Evolutionary conservation across 2,113 vertebrate species (phyloP).

Genomic region (Chloebia gouldiae): DNA sequence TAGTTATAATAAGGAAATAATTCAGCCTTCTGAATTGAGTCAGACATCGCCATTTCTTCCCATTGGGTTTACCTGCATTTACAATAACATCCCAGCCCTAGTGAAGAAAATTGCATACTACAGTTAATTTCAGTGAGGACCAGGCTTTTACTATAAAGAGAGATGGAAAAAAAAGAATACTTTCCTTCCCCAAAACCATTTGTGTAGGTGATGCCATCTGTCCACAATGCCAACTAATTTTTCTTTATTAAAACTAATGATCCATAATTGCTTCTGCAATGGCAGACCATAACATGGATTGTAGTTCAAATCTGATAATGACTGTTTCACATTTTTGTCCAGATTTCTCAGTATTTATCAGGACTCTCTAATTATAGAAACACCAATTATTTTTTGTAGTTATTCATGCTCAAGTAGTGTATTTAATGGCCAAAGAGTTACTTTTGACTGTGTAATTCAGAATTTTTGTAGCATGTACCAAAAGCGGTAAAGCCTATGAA

Average conservation of each 20-base stretch:
- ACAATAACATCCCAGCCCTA: not conserved
- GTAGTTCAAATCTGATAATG: not conserved
- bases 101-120: not conserved
- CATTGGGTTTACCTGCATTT: no score
- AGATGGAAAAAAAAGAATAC: not conserved
- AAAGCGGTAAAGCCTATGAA: not conserved
- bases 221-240: not conserved
- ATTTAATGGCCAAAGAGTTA: not conserved
- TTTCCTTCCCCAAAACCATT: not conserved
- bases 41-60: no score
- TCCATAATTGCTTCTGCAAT: not conserved
- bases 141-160: not conserved
- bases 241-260: conserved; percentile 28
- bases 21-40: no score
- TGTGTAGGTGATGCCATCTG: not conserved
- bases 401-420: not conserved
- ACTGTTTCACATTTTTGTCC: not conserved
- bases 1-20: no score
- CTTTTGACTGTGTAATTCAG: not conserved
- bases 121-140: not conserved
- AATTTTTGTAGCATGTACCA: not conserved
- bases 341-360: not conserved
- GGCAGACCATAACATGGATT: not conserved
- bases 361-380: not conserved
- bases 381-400: not conserved